Evolutionary conservation across 2,888 invertebrate genomes (phyloP).

Genomic region (Epiblema foenella): DNA sequence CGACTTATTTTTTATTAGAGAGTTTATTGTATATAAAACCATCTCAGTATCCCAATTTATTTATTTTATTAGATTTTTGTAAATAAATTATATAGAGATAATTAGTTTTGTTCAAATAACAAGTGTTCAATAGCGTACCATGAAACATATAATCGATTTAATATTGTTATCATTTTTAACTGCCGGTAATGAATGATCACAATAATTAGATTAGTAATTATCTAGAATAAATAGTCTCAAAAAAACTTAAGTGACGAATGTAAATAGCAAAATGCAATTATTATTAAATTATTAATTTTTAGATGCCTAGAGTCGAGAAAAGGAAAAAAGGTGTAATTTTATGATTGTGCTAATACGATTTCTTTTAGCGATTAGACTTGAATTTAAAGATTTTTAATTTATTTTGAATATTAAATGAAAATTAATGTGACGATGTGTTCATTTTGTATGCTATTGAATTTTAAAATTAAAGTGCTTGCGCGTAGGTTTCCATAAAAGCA

Average conservation of each 20-base stretch:
- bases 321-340: neutral
- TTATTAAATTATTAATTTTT: constrained; percentile 17
- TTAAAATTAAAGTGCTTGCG: neutral
- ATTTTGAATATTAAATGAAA: neutral
- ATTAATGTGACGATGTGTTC: neutral
- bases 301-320: constrained; percentile 12
- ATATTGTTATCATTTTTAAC: constrained; percentile 21
- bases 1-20: constrained; percentile 46
- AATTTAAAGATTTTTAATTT: neutral
- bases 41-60: constrained; percentile 26
- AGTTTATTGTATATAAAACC: constrained; percentile 41
- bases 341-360: neutral
- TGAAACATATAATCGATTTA: constrained; percentile 3
- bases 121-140: constrained; percentile 44
- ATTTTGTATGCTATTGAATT: neutral
- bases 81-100: constrained; percentile 41
- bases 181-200: neutral
- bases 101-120: constrained; percentile 42
- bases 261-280: constrained; percentile 21
- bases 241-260: constrained; percentile 26
- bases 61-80: constrained; percentile 34
- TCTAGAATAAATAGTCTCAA: constrained; percentile 16
- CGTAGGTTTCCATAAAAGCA: neutral
- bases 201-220: neutral
- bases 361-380: neutral